phyloP scores from a whole-genome alignment of 1,140 invertebrate genomes.

The Diorhabda carinulata region DNA sequence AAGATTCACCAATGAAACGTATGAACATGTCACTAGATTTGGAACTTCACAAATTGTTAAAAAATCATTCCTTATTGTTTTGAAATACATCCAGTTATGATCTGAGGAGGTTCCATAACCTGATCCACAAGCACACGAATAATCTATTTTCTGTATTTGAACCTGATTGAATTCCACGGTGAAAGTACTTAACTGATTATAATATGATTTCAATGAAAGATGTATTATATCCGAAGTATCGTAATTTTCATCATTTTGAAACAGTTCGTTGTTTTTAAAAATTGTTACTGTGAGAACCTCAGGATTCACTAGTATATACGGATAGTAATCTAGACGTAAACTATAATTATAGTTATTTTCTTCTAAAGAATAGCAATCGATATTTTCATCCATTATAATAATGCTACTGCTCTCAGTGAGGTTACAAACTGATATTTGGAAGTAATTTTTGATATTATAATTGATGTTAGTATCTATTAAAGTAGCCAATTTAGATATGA shows the following conservation, averaged over 20 bases:
- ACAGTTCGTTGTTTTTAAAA: not conserved
- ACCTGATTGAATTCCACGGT: not conserved
- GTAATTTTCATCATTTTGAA: not conserved
- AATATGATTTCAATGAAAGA: not conserved
- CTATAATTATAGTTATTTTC: not conserved
- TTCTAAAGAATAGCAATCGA: too few relatives aligned
- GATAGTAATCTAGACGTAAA: not conserved
- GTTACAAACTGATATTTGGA: not conserved
- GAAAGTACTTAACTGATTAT: not conserved
- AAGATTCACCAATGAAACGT: not conserved
- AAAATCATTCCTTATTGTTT: not conserved
- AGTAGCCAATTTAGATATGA: not conserved
- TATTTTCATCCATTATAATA: too few relatives aligned
- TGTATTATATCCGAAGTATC: not conserved
- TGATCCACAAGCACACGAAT: not conserved
- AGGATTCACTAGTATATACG: not conserved
- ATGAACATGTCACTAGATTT: not conserved
- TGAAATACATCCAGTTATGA: not conserved
- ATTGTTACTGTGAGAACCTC: not conserved
- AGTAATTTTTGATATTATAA: not conserved
- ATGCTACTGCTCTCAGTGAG: not conserved
- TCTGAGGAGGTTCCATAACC: not conserved
- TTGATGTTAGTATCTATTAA: not conserved
- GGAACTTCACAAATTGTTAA: not conserved
- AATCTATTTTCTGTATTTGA: not conserved